Base-by-base conservation (phyloP, 2,888 invertebrate species). In the Dynastes maya region DNA sequence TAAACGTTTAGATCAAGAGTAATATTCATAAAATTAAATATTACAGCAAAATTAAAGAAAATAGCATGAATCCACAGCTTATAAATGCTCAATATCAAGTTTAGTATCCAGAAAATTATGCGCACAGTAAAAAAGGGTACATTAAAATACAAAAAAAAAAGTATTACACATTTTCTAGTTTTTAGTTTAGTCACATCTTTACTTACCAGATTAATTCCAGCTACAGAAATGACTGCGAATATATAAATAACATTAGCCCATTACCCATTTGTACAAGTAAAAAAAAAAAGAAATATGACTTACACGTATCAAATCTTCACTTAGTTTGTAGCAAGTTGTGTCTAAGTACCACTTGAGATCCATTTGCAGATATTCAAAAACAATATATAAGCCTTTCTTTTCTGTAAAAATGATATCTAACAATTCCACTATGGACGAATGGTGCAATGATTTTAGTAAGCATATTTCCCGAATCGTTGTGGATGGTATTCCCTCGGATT, bases 381-480 rank as follows among this genome's bases (percentile, higher is more conserved):
- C 97, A 82, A 99, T 92, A 87, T 96, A 98, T 3, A 99, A 90
- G 16, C 82, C 71, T 86, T 96, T 96, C 83, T 92, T 93, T 83
- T 95, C 95, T 27, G 94, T 93, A 83, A 96, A 95, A 78, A 98
- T 93, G 78, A 98, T 97, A 89, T 98, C 98, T 82, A 95, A 92
- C 64, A 98, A 91, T 83, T 95, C 94, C 78, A 99, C 97, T 80
- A 99, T 95, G 83, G 95, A 96, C 0, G 95, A 94, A 90, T 99
- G 98, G 68, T 94, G 92, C 61, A 99, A 91, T 86, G 95, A 96
- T 86, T 97, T 97, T 77, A 99, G 90, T 77, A 98, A 91, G 0
- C 97, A 96, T 85, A 99, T 98, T 91, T 99, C 99, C 78, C 99
- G 91, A 81, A 99, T 95, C 3, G 99, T 98, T 32, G 99, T 99